Conservation (phyloP, 2,797 vertebrate species). For the Acipenser transmontanus region DNA sequence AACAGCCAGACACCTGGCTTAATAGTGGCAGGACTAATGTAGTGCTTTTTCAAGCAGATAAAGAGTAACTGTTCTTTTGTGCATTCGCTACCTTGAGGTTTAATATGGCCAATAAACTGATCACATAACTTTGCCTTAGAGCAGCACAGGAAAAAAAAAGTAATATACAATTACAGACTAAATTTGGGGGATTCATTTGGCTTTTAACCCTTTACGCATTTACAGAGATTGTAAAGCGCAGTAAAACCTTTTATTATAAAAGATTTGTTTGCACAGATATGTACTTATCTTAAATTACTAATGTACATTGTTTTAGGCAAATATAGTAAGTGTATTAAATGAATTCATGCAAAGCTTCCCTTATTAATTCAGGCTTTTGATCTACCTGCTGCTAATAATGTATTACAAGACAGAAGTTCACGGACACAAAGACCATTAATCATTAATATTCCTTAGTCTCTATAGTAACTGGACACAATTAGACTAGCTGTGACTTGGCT, state of each 20-base stretch:
- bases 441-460: slow-evolving; percentile 26
- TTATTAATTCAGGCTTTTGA: slow-evolving; percentile 30
- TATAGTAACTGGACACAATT: slow-evolving; percentile 26
- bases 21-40: neutral
- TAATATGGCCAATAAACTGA: neutral
- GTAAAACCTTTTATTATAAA: neutral
- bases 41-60: neutral
- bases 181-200: neutral
- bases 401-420: slow-evolving; percentile 31
- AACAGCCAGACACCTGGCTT: slow-evolving; percentile 1
- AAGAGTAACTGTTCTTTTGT: slow-evolving; percentile 2
- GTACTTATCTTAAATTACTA: slow-evolving; percentile 28
- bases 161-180: too few species aligned
- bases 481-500: slow-evolving; percentile 17
- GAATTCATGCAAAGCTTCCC: slow-evolving; percentile 25
- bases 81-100: neutral
- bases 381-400: slow-evolving; percentile 37
- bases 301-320: slow-evolving; percentile 31
- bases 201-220: neutral
- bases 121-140: too few species aligned
- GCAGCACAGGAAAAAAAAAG: too few species aligned
- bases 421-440: slow-evolving; percentile 33
- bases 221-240: neutral
- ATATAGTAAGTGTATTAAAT: slow-evolving; percentile 22
- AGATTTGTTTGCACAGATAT: slow-evolving; percentile 8